A percentile compares a stretch with the other conserved stretches of the same genome.
These are phyloP conservation scores for Phaonia tiefii DNA, from an alignment of 2,888 invertebrate genomes.

Conservation along the genomic window DNA sequence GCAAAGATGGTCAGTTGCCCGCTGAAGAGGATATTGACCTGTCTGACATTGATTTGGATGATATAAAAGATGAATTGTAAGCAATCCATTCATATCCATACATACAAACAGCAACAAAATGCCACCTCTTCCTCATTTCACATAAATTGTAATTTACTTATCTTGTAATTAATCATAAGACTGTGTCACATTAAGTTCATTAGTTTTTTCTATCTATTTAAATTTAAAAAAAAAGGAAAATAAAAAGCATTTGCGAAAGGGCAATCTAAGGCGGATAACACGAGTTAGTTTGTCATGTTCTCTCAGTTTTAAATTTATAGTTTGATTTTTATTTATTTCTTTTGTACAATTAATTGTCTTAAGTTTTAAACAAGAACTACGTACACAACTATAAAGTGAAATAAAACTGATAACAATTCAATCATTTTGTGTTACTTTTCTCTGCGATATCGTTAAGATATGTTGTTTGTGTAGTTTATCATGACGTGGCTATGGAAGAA, in stretches of 20 bases:
- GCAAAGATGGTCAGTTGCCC: constrained; percentile 94
- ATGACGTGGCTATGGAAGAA: too few species aligned
- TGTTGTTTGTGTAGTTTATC: too few species aligned
- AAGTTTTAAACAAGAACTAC: too few species aligned
- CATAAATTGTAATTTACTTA: constrained; percentile 29
- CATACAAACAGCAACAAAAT: constrained; percentile 13
- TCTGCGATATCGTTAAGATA: too few species aligned
- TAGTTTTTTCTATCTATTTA: constrained; percentile 13
- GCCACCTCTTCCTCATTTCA: constrained; percentile 37
- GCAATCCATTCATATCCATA: constrained; percentile 13
- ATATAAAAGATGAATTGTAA: constrained; percentile 80
- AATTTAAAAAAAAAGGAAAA: constrained; percentile 30
- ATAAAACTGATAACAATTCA: too few species aligned
- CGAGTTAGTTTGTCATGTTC: too few species aligned
- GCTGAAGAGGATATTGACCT: constrained; percentile 92
- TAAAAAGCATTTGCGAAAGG: not conserved
- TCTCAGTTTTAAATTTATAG: too few species aligned
- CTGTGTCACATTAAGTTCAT: constrained; percentile 41
- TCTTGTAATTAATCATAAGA: constrained; percentile 32
- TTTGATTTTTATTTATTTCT: too few species aligned
- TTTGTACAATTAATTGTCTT: too few species aligned
- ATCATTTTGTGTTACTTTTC: too few species aligned
- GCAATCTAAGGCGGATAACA: too few species aligned
- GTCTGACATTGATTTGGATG: constrained; percentile 92
- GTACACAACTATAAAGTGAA: too few species aligned